These are phyloP conservation scores for Heliocidaris erythrogramma DNA, from an alignment of 35 echinoderm and acorn worm species.

Conservation along the genomic window DNA sequence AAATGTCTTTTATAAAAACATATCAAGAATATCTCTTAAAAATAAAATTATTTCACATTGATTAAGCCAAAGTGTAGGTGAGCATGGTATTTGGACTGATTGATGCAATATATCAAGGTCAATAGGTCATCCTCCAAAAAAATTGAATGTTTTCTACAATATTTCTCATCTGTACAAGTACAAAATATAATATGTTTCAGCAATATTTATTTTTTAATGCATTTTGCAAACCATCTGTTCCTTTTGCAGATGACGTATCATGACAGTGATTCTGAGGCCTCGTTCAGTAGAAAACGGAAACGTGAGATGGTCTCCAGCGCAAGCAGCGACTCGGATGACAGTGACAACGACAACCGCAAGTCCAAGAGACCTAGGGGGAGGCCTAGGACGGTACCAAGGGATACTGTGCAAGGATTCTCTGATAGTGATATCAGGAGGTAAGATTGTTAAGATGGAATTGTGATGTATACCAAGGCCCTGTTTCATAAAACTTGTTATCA, in stretches of 20 bases:
- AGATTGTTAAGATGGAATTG: neutral
- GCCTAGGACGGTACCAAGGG: slow-evolving; percentile 78
- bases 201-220: neutral
- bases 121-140: no score
- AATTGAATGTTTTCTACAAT: no score
- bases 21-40: no score
- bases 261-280: slow-evolving; percentile 83
- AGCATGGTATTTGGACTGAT: no score
- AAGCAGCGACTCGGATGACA: slow-evolving; percentile 83
- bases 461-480: no score
- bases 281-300: slow-evolving; percentile 64
- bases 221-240: neutral
- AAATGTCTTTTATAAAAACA: no score
- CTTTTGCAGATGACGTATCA: slow-evolving; percentile 89
- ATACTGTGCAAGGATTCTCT: slow-evolving; percentile 87
- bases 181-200: neutral
- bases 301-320: slow-evolving; percentile 37
- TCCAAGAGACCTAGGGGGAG: slow-evolving; percentile 83
- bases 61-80: no score
- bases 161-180: no score
- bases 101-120: no score
- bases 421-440: slow-evolving; percentile 97
- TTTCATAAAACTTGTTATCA: no score
- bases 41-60: no score
- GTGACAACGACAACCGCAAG: slow-evolving; percentile 85